Evolutionary conservation across 1,140 invertebrate genomes (phyloP).

Genomic region (Bilobella aurantiaca): DNA sequence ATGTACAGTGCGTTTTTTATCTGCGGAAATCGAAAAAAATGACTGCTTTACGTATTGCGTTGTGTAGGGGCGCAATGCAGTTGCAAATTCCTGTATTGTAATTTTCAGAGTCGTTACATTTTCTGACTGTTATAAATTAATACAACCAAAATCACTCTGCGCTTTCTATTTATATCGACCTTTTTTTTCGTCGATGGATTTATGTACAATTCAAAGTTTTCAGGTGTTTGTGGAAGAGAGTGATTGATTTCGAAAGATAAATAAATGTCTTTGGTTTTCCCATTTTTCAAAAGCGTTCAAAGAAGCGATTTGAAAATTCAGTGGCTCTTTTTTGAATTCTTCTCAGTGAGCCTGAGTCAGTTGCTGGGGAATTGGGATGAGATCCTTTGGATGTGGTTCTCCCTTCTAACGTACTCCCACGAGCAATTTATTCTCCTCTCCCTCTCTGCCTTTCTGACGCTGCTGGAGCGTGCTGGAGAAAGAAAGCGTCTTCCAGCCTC

Average conservation of each 20-base stretch:
- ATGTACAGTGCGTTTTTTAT: no score
- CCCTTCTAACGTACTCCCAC: slow-evolving; percentile 24
- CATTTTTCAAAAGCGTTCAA: not conserved
- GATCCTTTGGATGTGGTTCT: slow-evolving; percentile 26
- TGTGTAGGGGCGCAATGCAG: no score
- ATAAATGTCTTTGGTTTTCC: not conserved
- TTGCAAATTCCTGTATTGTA: not conserved
- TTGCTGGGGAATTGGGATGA: slow-evolving; percentile 26
- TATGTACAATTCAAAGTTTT: no score
- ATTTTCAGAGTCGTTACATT: not conserved
- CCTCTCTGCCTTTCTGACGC: slow-evolving; percentile 14
- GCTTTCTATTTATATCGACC: no score
- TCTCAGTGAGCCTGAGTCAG: slow-evolving; percentile 15
- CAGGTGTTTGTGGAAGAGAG: no score
- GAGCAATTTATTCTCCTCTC: slow-evolving; percentile 10
- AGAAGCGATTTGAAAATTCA: no score
- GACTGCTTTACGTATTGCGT: no score
- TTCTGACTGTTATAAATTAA: not conserved
- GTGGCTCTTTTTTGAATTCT: slow-evolving; percentile 2
- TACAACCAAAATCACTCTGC: no score
- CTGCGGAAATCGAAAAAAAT: no score
- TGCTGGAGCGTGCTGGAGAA: not conserved
- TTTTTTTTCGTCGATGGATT: no score
- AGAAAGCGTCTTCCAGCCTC: not conserved
- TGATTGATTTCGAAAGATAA: no score